phyloP scores from a whole-genome alignment of 2,888 invertebrate species.

The Thumatha senex region DNA sequence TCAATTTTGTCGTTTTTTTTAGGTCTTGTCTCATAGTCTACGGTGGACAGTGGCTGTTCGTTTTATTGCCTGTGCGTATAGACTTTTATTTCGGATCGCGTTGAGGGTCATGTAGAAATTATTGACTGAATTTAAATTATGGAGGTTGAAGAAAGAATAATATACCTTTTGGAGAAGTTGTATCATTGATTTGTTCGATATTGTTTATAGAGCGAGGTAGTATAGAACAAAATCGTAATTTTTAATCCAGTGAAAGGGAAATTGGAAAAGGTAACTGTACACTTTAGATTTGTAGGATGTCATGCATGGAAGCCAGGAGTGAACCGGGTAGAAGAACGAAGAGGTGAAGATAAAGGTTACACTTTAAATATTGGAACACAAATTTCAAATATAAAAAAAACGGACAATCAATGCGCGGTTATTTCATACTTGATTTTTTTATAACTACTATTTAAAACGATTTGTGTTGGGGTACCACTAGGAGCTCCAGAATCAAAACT shows the following conservation, averaged over 20 bases:
- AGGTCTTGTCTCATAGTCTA: slow-evolving; percentile 60
- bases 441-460: too few species aligned
- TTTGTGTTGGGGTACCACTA: too few species aligned
- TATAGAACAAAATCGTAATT: not conserved
- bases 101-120: slow-evolving; percentile 41
- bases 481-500: too few species aligned
- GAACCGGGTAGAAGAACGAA: too few species aligned
- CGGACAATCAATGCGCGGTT: too few species aligned
- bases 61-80: slow-evolving; percentile 54
- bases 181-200: slow-evolving; percentile 16
- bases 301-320: too few species aligned
- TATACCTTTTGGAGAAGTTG: slow-evolving; percentile 18
- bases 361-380: too few species aligned
- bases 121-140: slow-evolving; percentile 43
- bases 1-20: slow-evolving; percentile 75
- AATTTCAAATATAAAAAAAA: too few species aligned
- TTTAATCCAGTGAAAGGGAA: not conserved
- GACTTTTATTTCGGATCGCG: slow-evolving; percentile 39
- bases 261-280: too few species aligned
- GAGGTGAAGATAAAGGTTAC: too few species aligned
- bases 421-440: too few species aligned
- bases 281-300: too few species aligned
- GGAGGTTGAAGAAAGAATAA: slow-evolving; percentile 18
- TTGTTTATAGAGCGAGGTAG: not conserved
- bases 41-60: slow-evolving; percentile 57